Evolutionary conservation across 2,113 vertebrate genomes (phyloP), one percentile per base, ranked within the genome.

Genomic region (Butastur rufipennis): DNA sequence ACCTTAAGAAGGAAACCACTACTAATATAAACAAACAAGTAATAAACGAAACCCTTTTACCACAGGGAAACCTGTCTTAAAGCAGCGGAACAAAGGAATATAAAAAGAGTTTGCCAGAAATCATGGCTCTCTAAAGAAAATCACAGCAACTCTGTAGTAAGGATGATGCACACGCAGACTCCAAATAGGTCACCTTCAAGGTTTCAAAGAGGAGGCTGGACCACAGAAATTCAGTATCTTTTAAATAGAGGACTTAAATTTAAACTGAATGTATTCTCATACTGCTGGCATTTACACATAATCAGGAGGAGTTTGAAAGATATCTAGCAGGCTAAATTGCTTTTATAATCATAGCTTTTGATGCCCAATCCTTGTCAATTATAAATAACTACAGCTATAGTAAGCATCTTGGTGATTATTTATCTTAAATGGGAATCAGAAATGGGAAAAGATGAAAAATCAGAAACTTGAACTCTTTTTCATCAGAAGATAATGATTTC

Each of bases 1-100:
- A 97, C 70, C 73, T 86, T 93, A 79, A 8, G 26, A 95, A 77
- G 93, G 81, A 97, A 97, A 95, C 16, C 80, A 83, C 71, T 81
- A 94, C 85, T n/a, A 87, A 67, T 50, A 40, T 71, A 92, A 84
- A 96, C 88, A 97, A 96, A 90, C 74, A 98, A 90, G 74, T 38
- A 77, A 83, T 84, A 97, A 95, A 91, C 53, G 86, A 97, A 97
- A 93, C 55, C 0, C 2, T 52, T 93, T 91, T 80, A 84, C 75
- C 56, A 50, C 55, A 68, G 77, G 52, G 75, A 95, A 96, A 94
- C n/a, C 56, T 87, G 62, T 55, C 55, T 77, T 66, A 67, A 92
- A 79, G 48, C 47, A 82, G 40, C 0, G 0, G 38, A 55, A 75
- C 75, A 86, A 47, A 18, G n/a, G 58, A 90, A 80, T 47, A 92